These are phyloP conservation scores for Bucorvus abyssinicus DNA, from an alignment of 2,797 vertebrate species.

Conservation along the genomic window DNA sequence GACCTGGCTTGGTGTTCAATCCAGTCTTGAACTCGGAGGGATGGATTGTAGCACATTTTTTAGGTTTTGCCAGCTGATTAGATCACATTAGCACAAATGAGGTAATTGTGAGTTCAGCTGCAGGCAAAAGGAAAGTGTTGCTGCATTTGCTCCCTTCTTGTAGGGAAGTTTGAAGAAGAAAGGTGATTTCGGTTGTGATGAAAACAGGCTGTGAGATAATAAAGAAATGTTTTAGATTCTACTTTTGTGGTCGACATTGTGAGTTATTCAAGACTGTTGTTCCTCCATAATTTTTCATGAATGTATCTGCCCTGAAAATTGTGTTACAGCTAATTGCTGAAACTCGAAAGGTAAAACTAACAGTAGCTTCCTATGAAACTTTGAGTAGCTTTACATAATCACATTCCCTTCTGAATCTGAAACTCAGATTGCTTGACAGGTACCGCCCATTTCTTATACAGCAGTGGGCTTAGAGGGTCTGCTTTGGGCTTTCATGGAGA, in stretches of 20 bases:
- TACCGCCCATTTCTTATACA: background rate
- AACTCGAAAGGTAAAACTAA: background rate
- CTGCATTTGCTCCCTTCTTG: background rate
- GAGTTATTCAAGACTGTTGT: background rate
- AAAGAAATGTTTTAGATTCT: background rate
- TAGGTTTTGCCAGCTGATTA: background rate
- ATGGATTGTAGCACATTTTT: background rate
- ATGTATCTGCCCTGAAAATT: background rate
- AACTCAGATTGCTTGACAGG: background rate
- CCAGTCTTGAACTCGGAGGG: background rate
- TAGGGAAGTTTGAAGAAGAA: background rate
- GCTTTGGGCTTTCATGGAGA: background rate
- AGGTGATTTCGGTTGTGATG: background rate
- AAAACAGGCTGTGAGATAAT: background rate
- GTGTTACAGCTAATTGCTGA: background rate
- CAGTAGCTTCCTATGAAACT: background rate
- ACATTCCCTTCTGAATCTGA: background rate
- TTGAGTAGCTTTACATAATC: background rate
- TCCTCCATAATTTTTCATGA: background rate
- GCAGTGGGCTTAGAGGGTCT: background rate
- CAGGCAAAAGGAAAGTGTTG: background rate
- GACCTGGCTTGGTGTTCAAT: background rate
- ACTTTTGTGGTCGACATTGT: background rate
- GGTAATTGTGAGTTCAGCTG: background rate
- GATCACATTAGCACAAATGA: background rate